Evolutionary conservation across 2,113 vertebrate genomes (phyloP), one percentile per base, ranked within the genome.

Genomic region (Rhea pennata): DNA sequence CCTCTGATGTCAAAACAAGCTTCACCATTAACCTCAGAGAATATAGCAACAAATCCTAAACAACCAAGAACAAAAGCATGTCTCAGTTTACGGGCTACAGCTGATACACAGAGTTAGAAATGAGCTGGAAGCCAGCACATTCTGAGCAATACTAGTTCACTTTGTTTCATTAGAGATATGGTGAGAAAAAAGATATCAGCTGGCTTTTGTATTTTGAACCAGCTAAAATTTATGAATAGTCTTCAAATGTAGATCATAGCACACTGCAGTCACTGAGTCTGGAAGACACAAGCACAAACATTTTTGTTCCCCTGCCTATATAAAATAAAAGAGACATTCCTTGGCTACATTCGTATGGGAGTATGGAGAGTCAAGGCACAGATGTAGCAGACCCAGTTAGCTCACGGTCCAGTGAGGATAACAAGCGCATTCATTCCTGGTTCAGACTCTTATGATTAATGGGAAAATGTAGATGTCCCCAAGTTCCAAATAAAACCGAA

Each of bases 121-220:
- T 31, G 24, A 4, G 4, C 1, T 0, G 31, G 61, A 54, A 85
- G 26, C 33, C 75, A 15, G 20, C 3, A 23, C 0, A 2, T 27
- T 42, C 56, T 59, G 54, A 0, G 2, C 1, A 2, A 8, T 16
- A 19, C 22, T 33, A 4, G 12, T 6, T 7, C 0, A 0, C 72
- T 70, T 29, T 56, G 8, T 2, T 1, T 33, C 19, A 24, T 26
- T 20, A 51, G 21, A 80, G 29, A 8, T 8, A 12, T 0, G 14
- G 61, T 78, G 50, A 77, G 29, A 48, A 62, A 62, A 80, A 23
- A 70, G 33, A 27, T 53, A 59, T 10, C 17, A 90, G 64, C 16
- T 87, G 20, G 20, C 44, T 54, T 58, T 88, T 71, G 59, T 16
- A 9, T 33, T 71, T 80, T 81, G 64, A 85, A 65, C 40, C 40